Evolutionary conservation across 2,888 invertebrate genomes (phyloP), one percentile per base, ranked within the genome.

Genomic region (Nomada goodeniana): DNA sequence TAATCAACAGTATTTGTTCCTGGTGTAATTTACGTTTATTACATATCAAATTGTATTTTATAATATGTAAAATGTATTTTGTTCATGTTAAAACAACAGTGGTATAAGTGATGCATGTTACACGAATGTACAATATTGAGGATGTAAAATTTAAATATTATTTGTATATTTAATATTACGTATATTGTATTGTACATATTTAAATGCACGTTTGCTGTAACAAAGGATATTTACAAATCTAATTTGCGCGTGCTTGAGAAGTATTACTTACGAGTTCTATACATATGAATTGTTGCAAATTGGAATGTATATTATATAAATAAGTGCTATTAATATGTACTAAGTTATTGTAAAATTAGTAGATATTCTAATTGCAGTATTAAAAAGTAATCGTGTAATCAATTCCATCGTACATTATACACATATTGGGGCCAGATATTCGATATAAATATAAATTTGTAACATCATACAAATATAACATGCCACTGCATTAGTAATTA

Each of bases 401-500:
- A 73, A 67, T 84, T 80, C 63, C 10, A 76, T 69, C 63, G 74
- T 80, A 59, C 7, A 36, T 36, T 36, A 36, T 36, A 36, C 36
- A 36, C 82, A 47, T 53, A 74, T 86, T 29, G 86, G 79, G 82
- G 82, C 80, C 82, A 87, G 68, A 50, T 68, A 71, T 64, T 79
- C 61, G 73, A 78, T 73, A 26, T 84, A 74, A 82, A 57, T 73
- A 60, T 61, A 26, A 61, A 64, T 64, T 44, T 63, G 72, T n/a
- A 7, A 70, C 18, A 72, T 36, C 36, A 36, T 36, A 36, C 7
- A 36, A 36, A 36, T 36, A 7, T 36, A 36, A 36, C 36, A 36
- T 36, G 36, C 36, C 5, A 36, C 36, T 36, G 36, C 82, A 76
- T 88, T 86, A 87, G 85, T 89, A 78, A 86, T 84, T 78, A 70